Evolutionary conservation across 2,888 invertebrate genomes (phyloP), one percentile per base, ranked within the genome.

Genomic region (Pogonocherus hispidulus): DNA sequence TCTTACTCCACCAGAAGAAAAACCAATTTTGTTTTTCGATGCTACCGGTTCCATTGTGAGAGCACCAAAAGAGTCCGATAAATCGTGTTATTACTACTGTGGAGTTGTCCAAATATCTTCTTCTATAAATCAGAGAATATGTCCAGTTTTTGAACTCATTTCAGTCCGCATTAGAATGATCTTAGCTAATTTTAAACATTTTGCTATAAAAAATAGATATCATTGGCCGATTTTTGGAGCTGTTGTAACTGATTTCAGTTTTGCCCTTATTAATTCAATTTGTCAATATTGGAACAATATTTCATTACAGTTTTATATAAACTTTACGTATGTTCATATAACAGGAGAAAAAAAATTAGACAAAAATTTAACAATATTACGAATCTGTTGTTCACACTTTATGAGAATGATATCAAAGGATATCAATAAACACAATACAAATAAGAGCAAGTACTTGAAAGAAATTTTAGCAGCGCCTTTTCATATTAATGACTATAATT

Each of bases 321-420:
- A 22, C 19, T 3, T 11, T 9, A 22, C 22, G 41, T 56, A 56
- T 56, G 23, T 41, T n/a, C 22, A 56, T 41, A 22, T 37, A 18
- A 41, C 8, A 22, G 37, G 41, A 4, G 14, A 41, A 56, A 22
- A 41, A 22, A 41, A 14, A 14, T 41, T 41, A 22, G 20, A 41
- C 6, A 56, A 20, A 56, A 41, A 22, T 41, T 19, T 14, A n/a
- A 41, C 22, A 41, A 19, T n/a, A 2, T 56, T 56, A 41, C 37
- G 41, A n/a, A 56, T 56, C 19, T 56, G 56, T 22, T 56, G 20
- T n/a, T 56, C 3, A 20, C 56, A 56, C 37, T 56, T 41, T 22
- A 56, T 56, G 41, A 56, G 14, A n/a, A 56, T 56, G 14, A 56
- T 56, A 20, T 56, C 56, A 41, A 41, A 56, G n/a, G 56, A 56